Percentiles rank a stretch among this genome's conserved stretches.
phyloP scores from a whole-genome alignment of 2,113 vertebrate genomes.

The Epinephelus fuscoguttatus region DNA sequence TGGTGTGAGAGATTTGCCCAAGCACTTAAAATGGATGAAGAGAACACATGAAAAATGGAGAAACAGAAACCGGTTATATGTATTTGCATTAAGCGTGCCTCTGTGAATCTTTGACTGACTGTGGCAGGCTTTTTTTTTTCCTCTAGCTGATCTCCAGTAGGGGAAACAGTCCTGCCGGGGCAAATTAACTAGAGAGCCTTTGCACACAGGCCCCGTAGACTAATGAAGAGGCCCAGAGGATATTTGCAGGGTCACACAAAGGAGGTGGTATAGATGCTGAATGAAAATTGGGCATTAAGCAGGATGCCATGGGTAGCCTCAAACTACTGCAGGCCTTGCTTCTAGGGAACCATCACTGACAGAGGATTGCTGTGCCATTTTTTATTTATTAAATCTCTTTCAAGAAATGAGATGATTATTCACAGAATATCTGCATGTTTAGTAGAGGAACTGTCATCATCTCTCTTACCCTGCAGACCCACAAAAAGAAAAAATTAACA shows the following conservation, averaged over 20 bases:
- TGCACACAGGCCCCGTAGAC: slow-evolving; percentile 75
- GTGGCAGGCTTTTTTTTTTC: slow-evolving; percentile 45
- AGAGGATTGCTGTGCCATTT: slow-evolving; percentile 50
- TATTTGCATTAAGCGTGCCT: slow-evolving; percentile 49
- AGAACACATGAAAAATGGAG: slow-evolving; percentile 44
- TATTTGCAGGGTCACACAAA: slow-evolving; percentile 86
- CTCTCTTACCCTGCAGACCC: slow-evolving; percentile 74
- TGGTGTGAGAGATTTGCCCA: slow-evolving; percentile 65
- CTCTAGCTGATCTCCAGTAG: slow-evolving; percentile 60
- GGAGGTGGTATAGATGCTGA: slow-evolving; percentile 76
- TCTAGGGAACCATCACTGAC: slow-evolving; percentile 68
- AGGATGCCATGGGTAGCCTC: slow-evolving; percentile 73
- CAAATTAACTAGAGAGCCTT: slow-evolving; percentile 84
- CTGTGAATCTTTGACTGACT: slow-evolving; percentile 63
- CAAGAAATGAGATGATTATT: slow-evolving; percentile 81
- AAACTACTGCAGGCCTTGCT: slow-evolving; percentile 80
- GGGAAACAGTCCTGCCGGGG: slow-evolving; percentile 76
- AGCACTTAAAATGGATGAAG: slow-evolving; percentile 71
- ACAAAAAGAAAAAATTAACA: slow-evolving; percentile 68
- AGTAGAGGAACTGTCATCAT: slow-evolving; percentile 62
- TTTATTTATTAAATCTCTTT: slow-evolving; percentile 58
- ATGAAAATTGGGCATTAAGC: slow-evolving; percentile 84
- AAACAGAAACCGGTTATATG: slow-evolving; percentile 51
- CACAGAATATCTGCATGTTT: slow-evolving; percentile 70
- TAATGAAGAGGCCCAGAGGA: slow-evolving; percentile 88